A percentile compares a stretch with the other conserved stretches of the same genome.
These are phyloP conservation scores for Drosophila anomelani DNA, from an alignment of 2,888 invertebrate genomes.

Conservation along the genomic window DNA sequence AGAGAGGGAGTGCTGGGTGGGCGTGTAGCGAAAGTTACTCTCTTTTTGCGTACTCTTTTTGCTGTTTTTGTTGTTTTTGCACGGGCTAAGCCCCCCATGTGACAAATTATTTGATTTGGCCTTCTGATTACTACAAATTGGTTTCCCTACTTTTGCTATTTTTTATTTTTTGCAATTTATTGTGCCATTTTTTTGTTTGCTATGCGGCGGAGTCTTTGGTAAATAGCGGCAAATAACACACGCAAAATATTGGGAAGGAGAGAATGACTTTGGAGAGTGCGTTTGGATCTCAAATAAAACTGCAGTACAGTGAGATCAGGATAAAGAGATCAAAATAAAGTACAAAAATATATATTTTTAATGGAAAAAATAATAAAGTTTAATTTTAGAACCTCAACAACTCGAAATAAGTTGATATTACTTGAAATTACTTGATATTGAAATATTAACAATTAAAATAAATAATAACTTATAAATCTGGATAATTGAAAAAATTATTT, in stretches of 20 bases:
- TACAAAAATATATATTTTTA: background rate
- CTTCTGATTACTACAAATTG: conserved; percentile 60
- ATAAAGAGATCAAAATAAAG: background rate
- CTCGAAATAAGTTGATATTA: no score
- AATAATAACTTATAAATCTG: no score
- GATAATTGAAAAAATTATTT: no score
- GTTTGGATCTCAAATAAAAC: conserved; percentile 8
- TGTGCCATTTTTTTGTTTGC: conserved; percentile 17
- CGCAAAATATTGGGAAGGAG: conserved; percentile 6
- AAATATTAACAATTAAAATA: no score
- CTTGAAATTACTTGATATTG: no score
- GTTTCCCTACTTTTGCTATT: conserved; percentile 25
- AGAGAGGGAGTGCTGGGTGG: conserved; percentile 13
- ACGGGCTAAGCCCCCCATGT: conserved; percentile 64
- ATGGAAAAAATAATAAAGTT: background rate
- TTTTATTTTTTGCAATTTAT: conserved; percentile 13
- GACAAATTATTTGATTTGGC: conserved; percentile 73
- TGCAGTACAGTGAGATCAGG: conserved; percentile 6
- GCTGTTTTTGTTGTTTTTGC: conserved; percentile 18
- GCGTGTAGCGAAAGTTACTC: conserved; percentile 16
- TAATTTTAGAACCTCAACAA: no score
- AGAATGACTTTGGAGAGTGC: background rate
- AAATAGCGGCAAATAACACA: conserved; percentile 54
- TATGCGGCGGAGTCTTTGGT: conserved; percentile 33
- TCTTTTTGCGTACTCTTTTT: conserved; percentile 13